Conservation (phyloP, 1,140 invertebrate genomes). For the Ips nitidus region DNA sequence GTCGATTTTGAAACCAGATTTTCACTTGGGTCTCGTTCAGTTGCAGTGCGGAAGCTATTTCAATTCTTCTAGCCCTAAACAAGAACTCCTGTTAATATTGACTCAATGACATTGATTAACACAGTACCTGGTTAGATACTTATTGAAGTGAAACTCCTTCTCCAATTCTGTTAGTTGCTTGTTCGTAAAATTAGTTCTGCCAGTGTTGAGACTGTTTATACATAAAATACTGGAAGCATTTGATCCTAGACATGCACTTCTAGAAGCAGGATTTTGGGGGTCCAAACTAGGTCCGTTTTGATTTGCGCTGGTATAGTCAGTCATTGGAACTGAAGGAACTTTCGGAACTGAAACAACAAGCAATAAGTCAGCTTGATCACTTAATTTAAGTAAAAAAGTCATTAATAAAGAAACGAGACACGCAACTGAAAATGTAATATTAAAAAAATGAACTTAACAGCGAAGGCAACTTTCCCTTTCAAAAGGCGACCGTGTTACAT, state of each 20-base stretch:
- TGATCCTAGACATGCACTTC: slow-evolving; percentile 45
- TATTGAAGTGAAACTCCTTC: slow-evolving; percentile 99
- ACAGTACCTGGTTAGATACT: slow-evolving; percentile 80
- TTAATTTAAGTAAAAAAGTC: not conserved
- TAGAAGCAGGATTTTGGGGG: slow-evolving; percentile 41
- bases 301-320: slow-evolving; percentile 38
- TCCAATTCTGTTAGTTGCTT: slow-evolving; percentile 98
- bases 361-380: slow-evolving; percentile 21
- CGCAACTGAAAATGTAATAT: too few relatives aligned
- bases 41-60: slow-evolving; percentile 94
- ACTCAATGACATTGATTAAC: not conserved
- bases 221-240: slow-evolving; percentile 50
- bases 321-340: slow-evolving; percentile 56
- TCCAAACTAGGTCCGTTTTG: slow-evolving; percentile 42
- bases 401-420: too few relatives aligned
- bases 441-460: too few relatives aligned
- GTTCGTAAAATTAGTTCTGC: slow-evolving; percentile 97
- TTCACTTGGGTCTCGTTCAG: slow-evolving; percentile 96
- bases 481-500: slow-evolving; percentile 19
- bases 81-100: not conserved
- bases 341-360: slow-evolving; percentile 66
- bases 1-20: slow-evolving; percentile 90
- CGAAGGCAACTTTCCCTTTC: not conserved
- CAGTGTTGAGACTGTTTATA: slow-evolving; percentile 69
- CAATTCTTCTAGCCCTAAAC: slow-evolving; percentile 84